phyloP scores from a whole-genome alignment of 2,113 vertebrate genomes.

The Capricornis sumatraensis region DNA sequence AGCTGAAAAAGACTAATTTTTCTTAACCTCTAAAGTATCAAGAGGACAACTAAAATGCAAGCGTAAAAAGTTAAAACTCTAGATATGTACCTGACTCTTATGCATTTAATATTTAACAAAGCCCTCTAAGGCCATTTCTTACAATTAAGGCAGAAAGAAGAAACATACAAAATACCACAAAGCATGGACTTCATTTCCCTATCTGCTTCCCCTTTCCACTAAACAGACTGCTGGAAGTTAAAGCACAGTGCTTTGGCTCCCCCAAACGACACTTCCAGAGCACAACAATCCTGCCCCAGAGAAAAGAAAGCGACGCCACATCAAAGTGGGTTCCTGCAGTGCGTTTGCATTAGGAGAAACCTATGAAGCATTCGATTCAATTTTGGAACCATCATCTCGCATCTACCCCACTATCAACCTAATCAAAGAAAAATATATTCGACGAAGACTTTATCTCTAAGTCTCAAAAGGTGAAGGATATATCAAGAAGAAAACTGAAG shows the following conservation, averaged over 20 bases:
- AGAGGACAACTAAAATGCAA: constrained; percentile 35
- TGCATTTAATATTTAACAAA: constrained; percentile 67
- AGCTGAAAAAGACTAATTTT: constrained; percentile 12
- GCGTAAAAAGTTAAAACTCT: constrained; percentile 45
- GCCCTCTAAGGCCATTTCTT: constrained; percentile 49
- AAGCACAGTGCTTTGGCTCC: constrained; percentile 74
- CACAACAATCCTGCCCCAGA: not conserved
- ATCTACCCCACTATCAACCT: not conserved
- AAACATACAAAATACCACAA: constrained; percentile 57
- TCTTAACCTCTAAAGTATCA: constrained; percentile 37
- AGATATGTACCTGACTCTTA: constrained; percentile 26
- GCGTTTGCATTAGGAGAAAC: not conserved
- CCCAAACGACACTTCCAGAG: constrained; percentile 73
- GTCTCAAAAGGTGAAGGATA: not conserved
- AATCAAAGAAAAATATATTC: constrained; percentile 19
- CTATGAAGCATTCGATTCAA: not conserved
- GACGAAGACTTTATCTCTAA: not conserved
- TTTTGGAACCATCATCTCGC: not conserved
- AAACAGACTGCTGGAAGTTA: not conserved
- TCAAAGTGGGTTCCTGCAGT: not conserved
- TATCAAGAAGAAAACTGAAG: not conserved
- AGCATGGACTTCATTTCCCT: constrained; percentile 21
- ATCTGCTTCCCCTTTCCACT: constrained; percentile 16
- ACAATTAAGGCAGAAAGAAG: constrained; percentile 45
- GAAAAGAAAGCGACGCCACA: not conserved